phyloP scores from a whole-genome alignment of 2,113 vertebrate genomes.

The Acinonyx jubatus region DNA sequence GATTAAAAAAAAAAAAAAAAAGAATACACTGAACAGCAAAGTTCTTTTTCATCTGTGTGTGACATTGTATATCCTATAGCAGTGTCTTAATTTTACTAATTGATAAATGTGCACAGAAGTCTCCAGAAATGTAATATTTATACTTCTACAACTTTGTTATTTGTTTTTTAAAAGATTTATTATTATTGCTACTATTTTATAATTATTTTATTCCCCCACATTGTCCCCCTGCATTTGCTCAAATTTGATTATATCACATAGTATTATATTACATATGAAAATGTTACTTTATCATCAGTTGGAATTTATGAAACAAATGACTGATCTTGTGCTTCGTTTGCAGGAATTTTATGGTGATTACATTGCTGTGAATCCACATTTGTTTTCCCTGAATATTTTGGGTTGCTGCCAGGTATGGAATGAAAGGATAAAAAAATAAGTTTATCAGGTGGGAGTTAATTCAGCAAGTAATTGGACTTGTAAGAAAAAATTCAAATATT shows the following conservation, averaged over 20 bases:
- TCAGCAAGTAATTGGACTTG: background rate
- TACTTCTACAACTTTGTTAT: background rate
- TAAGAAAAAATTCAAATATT: slow-evolving; percentile 1
- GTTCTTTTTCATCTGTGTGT: slow-evolving; percentile 17
- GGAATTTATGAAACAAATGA: background rate
- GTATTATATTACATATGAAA: background rate
- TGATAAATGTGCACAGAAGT: background rate
- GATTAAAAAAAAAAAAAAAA: background rate
- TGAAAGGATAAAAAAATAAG: background rate
- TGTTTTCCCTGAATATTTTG: slow-evolving; percentile 96
- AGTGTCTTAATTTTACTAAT: slow-evolving; percentile 28
- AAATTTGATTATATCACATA: background rate
- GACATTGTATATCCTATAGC: background rate
- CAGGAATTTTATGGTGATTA: slow-evolving; percentile 99
- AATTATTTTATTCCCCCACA: slow-evolving; percentile 32
- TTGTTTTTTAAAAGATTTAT: background rate
- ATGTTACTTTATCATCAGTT: background rate
- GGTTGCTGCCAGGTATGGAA: slow-evolving; percentile 92
- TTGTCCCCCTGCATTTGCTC: background rate
- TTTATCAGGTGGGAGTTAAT: background rate
- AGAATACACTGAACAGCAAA: background rate
- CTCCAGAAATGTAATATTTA: background rate
- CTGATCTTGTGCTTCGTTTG: slow-evolving; percentile 50
- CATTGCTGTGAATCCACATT: slow-evolving; percentile 97
- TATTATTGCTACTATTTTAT: background rate